Evolutionary conservation across 2,113 vertebrate genomes (phyloP), one percentile per base, ranked within the genome.

Genomic region (Callopanchax toddi): DNA sequence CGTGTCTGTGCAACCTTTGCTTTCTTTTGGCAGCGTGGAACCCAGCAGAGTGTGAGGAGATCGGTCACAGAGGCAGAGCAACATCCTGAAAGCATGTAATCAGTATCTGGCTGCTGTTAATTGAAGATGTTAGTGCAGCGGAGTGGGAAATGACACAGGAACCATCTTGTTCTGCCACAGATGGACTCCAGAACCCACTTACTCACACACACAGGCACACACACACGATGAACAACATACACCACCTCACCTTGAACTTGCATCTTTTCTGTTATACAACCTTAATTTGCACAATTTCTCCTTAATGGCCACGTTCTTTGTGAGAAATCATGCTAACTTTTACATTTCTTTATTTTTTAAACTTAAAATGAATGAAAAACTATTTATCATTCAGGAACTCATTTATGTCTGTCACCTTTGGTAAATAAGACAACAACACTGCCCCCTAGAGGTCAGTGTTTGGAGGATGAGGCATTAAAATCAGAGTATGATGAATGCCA

Each of bases 61-160:
- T 86, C 74, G 68, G 83, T 86, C 82, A 84, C 78, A 68, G 81
- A 89, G 82, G 84, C 80, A 77, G 80, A 64, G 82, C 69, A 83
- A 86, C 86, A 90, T 87, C 86, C 83, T 59, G 79, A 62, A 86
- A 89, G 85, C 78, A 66, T 90, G 86, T 85, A 87, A 92, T 89
- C 83, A 89, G 86, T 81, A 84, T 87, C 71, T 77, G 84, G 79
- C 75, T 81, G 77, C 83, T 83, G 87, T 85, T 91, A 89, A 92
- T 91, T 90, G 83, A 76, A 85, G 88, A 91, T 90, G 91, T 91
- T 90, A 87, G 89, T 72, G 85, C 90, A 89, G 54, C 58, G 64
- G 79, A 89, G 90, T 90, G 87, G 87, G 78, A 80, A 90, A 91
- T 90, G 85, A 89, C 86, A 90, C 76, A 74, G 78, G 80, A 89